Percentiles rank a stretch among this genome's conserved stretches.
These are phyloP conservation scores for Notarius quadriscutis DNA, from an alignment of 2,113 vertebrate species.

Conservation along the genomic window DNA sequence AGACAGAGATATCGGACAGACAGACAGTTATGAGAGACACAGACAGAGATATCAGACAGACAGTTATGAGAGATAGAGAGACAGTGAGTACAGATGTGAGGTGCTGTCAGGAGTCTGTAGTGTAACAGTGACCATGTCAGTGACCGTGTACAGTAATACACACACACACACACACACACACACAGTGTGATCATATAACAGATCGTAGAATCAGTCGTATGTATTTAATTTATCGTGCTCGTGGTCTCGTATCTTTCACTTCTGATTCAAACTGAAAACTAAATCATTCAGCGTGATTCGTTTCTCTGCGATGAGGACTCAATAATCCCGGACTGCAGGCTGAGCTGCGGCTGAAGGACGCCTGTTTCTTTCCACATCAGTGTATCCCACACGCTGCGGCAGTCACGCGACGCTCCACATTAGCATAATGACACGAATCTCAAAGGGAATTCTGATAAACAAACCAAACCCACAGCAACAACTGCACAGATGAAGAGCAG, in stretches of 20 bases:
- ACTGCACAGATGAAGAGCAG: background rate
- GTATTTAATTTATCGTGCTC: background rate
- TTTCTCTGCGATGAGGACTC: background rate
- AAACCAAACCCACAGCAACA: slow-evolving; percentile 18
- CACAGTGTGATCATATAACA: no score
- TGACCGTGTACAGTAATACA: no score
- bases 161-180: background rate
- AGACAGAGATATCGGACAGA: background rate
- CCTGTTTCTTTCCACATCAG: background rate
- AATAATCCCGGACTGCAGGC: background rate
- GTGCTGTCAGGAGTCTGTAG: no score
- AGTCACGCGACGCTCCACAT: background rate
- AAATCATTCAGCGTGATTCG: background rate
- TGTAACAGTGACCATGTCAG: no score
- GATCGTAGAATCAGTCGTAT: no score
- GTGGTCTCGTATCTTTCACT: background rate
- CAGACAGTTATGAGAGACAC: background rate
- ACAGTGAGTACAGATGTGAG: background rate
- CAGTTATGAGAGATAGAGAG: background rate
- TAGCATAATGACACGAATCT: slow-evolving; percentile 11
- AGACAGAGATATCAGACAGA: background rate
- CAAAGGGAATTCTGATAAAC: slow-evolving; percentile 21
- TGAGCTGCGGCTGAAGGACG: background rate
- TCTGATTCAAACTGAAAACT: background rate
- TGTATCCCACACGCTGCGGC: background rate